Conservation (phyloP, 2,888 invertebrate species). For the Bombyx huttoni region DNA sequence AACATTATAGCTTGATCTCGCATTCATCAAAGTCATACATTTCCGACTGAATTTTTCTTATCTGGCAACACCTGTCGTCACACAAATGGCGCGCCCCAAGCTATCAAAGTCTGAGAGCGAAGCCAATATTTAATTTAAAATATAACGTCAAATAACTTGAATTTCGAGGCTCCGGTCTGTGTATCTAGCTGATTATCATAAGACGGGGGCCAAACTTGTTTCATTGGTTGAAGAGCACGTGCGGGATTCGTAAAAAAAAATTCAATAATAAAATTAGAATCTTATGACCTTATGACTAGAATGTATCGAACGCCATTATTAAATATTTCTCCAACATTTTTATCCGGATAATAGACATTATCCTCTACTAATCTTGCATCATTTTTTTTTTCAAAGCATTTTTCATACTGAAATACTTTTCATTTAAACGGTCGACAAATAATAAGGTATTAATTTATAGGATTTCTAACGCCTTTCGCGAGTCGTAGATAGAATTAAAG, state of each 20-base stretch:
- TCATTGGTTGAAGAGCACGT: not conserved
- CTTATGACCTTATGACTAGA: not conserved
- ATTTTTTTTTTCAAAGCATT: no score
- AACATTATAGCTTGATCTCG: no score
- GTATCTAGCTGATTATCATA: slow-evolving; percentile 34
- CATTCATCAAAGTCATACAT: no score
- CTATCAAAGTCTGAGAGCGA: slow-evolving; percentile 5
- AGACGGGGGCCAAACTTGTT: slow-evolving; percentile 24
- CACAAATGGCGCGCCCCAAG: slow-evolving; percentile 1
- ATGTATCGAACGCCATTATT: no score
- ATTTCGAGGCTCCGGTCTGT: slow-evolving; percentile 26
- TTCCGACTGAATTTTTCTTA: not conserved
- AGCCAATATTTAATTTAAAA: slow-evolving; percentile 22
- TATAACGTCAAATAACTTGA: slow-evolving; percentile 32
- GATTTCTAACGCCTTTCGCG: no score
- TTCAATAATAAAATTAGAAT: not conserved
- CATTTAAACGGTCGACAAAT: no score
- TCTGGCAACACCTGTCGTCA: not conserved
- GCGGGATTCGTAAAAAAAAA: not conserved
- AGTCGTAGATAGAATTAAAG: no score
- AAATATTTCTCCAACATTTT: no score
- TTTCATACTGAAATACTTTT: no score
- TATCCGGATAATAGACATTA: no score
- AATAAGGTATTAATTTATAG: no score
- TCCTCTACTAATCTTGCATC: no score